Evolutionary conservation across 2,888 invertebrate species (phyloP).

Genomic region (Drosophila tripunctata): DNA sequence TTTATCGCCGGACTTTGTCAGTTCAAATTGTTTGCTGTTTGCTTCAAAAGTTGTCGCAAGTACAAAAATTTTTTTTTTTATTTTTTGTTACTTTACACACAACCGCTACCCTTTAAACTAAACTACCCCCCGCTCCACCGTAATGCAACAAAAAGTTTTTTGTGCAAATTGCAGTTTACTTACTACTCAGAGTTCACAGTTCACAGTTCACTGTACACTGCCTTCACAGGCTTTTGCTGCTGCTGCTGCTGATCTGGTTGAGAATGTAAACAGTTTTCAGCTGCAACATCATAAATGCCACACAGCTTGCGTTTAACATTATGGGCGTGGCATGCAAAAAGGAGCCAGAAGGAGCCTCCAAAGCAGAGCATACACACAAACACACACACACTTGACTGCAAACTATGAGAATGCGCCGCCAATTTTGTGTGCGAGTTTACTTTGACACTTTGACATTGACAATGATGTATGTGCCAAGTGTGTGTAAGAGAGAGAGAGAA

Average conservation of each 20-base stretch:
- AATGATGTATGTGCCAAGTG: conserved; percentile 78
- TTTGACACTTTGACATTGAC: conserved; percentile 82
- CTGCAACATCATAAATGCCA: conserved; percentile 72
- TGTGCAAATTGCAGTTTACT: conserved; percentile 67
- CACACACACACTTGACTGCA: conserved; percentile 41
- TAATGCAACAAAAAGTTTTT: conserved; percentile 47
- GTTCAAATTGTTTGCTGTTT: conserved; percentile 74
- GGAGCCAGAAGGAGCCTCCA: conserved; percentile 2
- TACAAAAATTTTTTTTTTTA: neutral
- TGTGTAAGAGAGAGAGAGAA: conserved; percentile 20
- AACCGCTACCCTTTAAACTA: no score
- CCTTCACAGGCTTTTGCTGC: neutral
- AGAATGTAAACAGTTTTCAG: conserved; percentile 22
- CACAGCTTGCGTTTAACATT: conserved; percentile 29
- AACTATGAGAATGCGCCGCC: conserved; percentile 30
- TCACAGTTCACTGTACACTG: neutral
- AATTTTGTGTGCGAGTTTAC: conserved; percentile 64
- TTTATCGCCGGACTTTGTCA: conserved; percentile 76
- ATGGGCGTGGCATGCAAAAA: conserved; percentile 61
- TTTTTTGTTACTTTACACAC: conserved; percentile 15
- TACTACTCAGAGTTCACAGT: conserved; percentile 24
- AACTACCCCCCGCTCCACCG: no score
- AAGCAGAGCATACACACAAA: no score
- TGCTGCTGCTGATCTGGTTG: conserved; percentile 9
- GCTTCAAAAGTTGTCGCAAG: conserved; percentile 63